Percentiles rank a stretch among this genome's conserved stretches.
Conservation (phyloP, 2,113 vertebrate genomes). For the Melanotaenia duboulayi region DNA sequence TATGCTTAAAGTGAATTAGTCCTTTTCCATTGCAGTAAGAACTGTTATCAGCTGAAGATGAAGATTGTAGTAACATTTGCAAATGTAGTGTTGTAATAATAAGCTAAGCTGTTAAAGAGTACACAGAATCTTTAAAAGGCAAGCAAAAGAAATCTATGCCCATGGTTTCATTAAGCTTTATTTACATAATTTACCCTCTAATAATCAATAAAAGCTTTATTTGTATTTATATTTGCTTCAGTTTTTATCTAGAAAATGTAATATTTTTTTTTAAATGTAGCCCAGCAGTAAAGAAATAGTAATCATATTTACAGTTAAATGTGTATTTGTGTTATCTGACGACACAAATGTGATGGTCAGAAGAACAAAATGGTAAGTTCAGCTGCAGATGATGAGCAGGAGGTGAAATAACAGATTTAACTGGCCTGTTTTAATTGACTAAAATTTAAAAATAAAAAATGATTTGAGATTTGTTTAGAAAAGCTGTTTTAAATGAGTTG, state of each 20-base stretch:
- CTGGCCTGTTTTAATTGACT: too few species aligned
- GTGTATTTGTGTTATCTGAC: neutral
- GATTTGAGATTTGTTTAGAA: neutral
- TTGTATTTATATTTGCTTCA: neutral
- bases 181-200: neutral
- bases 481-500: neutral
- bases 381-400: neutral
- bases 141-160: too few species aligned
- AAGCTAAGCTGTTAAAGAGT: neutral
- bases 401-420: neutral
- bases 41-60: conserved; percentile 3
- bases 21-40: neutral
- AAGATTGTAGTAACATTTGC: neutral
- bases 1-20: neutral
- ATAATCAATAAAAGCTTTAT: neutral
- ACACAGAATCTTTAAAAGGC: too few species aligned
- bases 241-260: too few species aligned
- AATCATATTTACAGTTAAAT: neutral
- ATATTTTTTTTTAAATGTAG: neutral
- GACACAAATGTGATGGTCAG: neutral
- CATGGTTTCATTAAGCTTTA: neutral
- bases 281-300: neutral
- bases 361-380: neutral
- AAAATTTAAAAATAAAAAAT: neutral
- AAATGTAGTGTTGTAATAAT: neutral